Conservation (phyloP, 2,888 invertebrate genomes). For the Fabriciana adippe region DNA sequence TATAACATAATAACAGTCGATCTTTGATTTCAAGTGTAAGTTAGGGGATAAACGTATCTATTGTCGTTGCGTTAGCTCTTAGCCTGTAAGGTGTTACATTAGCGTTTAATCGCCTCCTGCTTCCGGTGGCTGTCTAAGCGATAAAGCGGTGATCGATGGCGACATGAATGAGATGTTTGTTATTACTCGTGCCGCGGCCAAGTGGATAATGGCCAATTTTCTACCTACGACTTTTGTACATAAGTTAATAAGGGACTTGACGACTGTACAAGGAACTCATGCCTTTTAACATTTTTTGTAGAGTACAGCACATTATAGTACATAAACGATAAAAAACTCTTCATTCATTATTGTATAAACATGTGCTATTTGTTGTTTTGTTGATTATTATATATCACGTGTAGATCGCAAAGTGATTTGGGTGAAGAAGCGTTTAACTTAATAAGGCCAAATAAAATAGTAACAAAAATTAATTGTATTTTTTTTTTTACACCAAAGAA, state of each 20-base stretch:
- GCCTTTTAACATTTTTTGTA: too few species aligned
- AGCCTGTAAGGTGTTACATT: conserved; percentile 2
- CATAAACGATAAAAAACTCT: too few species aligned
- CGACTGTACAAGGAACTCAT: too few species aligned
- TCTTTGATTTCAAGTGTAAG: neutral
- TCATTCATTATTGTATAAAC: too few species aligned
- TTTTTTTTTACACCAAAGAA: too few species aligned
- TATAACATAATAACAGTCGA: neutral
- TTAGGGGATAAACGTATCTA: neutral
- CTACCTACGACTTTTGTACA: conserved; percentile 32
- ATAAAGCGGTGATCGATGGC: conserved; percentile 32
- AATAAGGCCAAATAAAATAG: neutral
- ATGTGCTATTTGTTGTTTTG: too few species aligned
- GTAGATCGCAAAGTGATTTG: conserved; percentile 4
- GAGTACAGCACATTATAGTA: too few species aligned
- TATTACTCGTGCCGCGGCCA: conserved; percentile 29
- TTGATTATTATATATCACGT: conserved; percentile 10
- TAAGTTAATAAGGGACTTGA: conserved; percentile 15
- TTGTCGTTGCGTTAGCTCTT: neutral
- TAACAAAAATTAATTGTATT: too few species aligned
- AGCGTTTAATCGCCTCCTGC: conserved; percentile 27
- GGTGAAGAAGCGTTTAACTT: neutral
- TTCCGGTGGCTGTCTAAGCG: conserved; percentile 27
- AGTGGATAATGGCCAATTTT: conserved; percentile 37
- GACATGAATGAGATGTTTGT: conserved; percentile 37